These are phyloP conservation scores for Ariolimax columbianus DNA, from an alignment of 2,888 invertebrate species.

Conservation along the genomic window DNA sequence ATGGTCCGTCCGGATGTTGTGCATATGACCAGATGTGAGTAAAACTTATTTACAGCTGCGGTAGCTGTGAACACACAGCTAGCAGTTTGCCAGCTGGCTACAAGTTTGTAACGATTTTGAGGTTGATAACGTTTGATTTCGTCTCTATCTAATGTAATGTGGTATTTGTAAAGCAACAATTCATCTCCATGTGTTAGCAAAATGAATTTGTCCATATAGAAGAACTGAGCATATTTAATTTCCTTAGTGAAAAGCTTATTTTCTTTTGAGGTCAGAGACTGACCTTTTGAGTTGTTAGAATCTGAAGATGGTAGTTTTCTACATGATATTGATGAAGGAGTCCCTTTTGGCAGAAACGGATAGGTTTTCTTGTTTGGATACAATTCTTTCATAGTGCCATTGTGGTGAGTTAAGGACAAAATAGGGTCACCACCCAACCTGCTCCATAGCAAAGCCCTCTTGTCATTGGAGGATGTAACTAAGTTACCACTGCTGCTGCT, in stretches of 20 bases:
- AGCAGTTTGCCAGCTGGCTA: conserved; percentile 64
- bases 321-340: not conserved
- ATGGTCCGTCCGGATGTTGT: conserved; percentile 75
- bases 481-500: conserved; percentile 70
- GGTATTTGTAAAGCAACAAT: conserved; percentile 76
- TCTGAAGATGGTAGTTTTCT: not conserved
- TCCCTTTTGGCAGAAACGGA: not conserved
- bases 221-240: conserved; percentile 75
- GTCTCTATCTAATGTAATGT: conserved; percentile 71
- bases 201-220: conserved; percentile 78
- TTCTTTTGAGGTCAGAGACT: not conserved
- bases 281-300: conserved; percentile 47
- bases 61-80: conserved; percentile 72
- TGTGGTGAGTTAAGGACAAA: conserved; percentile 64
- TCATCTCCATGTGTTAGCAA: conserved; percentile 70
- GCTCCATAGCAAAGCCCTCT: conserved; percentile 72
- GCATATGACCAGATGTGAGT: conserved; percentile 77
- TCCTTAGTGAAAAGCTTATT: conserved; percentile 70
- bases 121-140: conserved; percentile 76
- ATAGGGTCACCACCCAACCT: conserved; percentile 70
- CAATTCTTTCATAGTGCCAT: conserved; percentile 59
- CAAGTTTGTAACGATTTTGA: conserved; percentile 73
- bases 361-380: conserved; percentile 11
- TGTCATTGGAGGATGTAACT: conserved; percentile 75
- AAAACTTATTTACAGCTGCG: conserved; percentile 75